These are phyloP conservation scores for Agrotis clavis DNA, from an alignment of 2,888 invertebrate genomes.

Conservation along the genomic window DNA sequence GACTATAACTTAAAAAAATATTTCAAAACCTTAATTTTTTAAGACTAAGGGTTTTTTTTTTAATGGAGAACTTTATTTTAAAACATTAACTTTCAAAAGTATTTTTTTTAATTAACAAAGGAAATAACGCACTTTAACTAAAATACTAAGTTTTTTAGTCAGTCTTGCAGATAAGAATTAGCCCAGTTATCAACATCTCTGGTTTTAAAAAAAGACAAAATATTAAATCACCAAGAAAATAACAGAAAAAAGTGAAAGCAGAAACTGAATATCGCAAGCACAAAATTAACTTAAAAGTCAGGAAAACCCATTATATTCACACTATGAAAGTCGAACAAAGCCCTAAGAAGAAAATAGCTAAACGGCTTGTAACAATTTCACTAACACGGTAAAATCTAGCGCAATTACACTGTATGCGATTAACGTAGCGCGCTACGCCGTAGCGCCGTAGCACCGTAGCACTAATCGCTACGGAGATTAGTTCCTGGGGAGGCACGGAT, in stretches of 20 bases:
- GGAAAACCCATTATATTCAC: not conserved
- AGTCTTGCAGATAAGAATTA: not conserved
- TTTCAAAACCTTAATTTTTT: no score
- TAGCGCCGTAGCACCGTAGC: conserved; percentile 74
- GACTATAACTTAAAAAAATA: no score
- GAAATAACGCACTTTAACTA: no score
- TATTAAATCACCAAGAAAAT: not conserved
- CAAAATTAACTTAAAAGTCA: not conserved
- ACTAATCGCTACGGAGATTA: conserved; percentile 85
- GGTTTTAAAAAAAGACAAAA: not conserved
- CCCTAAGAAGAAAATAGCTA: conserved; percentile 29
- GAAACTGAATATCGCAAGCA: not conserved
- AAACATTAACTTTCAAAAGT: no score
- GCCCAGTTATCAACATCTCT: not conserved
- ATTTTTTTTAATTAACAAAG: not conserved
- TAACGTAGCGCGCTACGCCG: conserved; percentile 66
- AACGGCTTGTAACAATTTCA: conserved; percentile 60
- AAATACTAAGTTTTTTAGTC: not conserved
- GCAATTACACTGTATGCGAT: conserved; percentile 61
- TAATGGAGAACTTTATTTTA: no score
- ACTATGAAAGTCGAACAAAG: conserved; percentile 16
- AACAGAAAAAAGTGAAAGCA: not conserved
- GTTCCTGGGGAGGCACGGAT: conserved; percentile 67
- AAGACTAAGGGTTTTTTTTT: no score
- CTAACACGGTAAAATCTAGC: conserved; percentile 60